Evolutionary conservation across 2,888 invertebrate species (phyloP), one percentile per base, ranked within the genome.

Genomic region (Sphaerophoria taeniata): DNA sequence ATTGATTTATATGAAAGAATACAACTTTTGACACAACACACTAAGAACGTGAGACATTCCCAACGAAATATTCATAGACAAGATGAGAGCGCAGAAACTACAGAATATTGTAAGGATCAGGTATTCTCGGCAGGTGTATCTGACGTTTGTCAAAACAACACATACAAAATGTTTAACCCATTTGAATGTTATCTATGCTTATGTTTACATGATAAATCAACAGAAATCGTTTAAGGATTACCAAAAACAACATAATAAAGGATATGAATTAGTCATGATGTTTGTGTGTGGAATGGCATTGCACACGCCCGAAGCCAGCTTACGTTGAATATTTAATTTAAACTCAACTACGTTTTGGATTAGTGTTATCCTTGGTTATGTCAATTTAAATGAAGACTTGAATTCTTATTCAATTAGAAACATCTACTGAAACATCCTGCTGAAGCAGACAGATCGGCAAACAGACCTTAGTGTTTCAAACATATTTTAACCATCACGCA

Each of bases 101-200:
- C 34, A 34, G 51, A 49, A 34, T 56, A 47, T 36, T n/a, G 39
- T 45, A 53, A 49, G 61, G 67, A 73, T 82, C 73, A 73, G 77
- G 77, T 77, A 77, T 73, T 69, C 72, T 73, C 72, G 73, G 36
- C 77, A 82, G 82, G 82, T 82, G 82, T 69, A 49, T 9, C 61
- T 58, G 77, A 69, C 77, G 51, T 73, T 63, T 49, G 43, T 43
- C 47, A 43, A 63, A 73, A 72, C 11, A 43, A 12, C 9, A 14
- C 16, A 39, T 7, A 43, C 72, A 34, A 45, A 69, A 58, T 55
- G 24, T 80, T 61, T 73, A 63, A 71, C 72, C 77, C 77, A 63
- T 63, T 82, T 58, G 49, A 16, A 45, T 33, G 45, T 73, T 73
- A 24, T 24, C 24, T 24, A 24, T 24, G 77, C 77, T 73, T 73